Evolutionary conservation across 2,888 invertebrate species (phyloP).

Genomic region (Athalia cordata): DNA sequence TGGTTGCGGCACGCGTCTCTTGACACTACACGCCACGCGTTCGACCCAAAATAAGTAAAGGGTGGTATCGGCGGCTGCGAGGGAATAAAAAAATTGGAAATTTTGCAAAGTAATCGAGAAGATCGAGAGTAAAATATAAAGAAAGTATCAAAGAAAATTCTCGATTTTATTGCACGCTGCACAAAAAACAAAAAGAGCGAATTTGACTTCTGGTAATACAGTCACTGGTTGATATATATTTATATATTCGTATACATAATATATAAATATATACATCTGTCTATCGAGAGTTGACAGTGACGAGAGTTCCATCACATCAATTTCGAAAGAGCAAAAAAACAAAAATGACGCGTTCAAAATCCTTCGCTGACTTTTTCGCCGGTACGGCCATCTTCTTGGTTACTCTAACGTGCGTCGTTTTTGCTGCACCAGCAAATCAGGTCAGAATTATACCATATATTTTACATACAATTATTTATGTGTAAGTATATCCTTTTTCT

Average conservation of each 20-base stretch:
- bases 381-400: conserved; percentile 50
- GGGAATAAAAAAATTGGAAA: neutral
- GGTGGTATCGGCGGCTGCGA: neutral
- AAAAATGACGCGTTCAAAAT: conserved; percentile 27
- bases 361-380: conserved; percentile 13
- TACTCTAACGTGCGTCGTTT: conserved; percentile 47
- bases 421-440: conserved; percentile 55
- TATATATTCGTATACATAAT: too few species aligned
- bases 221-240: too few species aligned
- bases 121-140: neutral
- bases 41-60: conserved; percentile 15
- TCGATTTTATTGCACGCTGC: too few species aligned
- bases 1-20: conserved; percentile 57
- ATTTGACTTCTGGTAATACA: too few species aligned
- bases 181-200: too few species aligned
- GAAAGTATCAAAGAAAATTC: too few species aligned
- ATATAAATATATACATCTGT: too few species aligned
- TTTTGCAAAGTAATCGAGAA: neutral
- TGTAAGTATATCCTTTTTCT: neutral
- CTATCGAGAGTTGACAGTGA: too few species aligned
- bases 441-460: conserved; percentile 45
- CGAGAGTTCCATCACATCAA: too few species aligned
- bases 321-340: too few species aligned
- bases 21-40: conserved; percentile 54
- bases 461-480: conserved; percentile 16